Percentiles rank a stretch among this genome's conserved stretches.
These are phyloP conservation scores for Euleptes europaea DNA, from an alignment of 2,113 vertebrate genomes.

Conservation along the genomic window DNA sequence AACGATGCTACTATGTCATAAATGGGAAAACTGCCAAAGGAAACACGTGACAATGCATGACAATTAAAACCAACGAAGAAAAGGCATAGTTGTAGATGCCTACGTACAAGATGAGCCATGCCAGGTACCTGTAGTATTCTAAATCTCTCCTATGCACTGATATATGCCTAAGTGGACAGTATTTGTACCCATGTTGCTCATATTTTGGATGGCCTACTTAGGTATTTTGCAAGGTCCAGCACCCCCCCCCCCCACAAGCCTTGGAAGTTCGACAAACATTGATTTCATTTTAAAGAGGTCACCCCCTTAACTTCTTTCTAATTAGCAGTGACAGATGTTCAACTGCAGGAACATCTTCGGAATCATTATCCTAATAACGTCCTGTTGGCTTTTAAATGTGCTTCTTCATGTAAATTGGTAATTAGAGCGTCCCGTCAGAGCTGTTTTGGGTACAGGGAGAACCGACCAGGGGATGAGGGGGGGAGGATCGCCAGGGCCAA, in stretches of 20 bases:
- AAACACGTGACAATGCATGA: too few relatives aligned
- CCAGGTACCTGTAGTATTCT: too few relatives aligned
- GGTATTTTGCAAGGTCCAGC: too few relatives aligned
- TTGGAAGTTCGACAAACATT: slow-evolving; percentile 63
- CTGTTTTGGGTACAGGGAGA: slow-evolving; percentile 34
- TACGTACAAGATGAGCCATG: too few relatives aligned
- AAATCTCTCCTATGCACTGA: too few relatives aligned
- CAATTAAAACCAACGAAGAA: too few relatives aligned
- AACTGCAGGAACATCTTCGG: slow-evolving; percentile 62
- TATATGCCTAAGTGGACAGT: too few relatives aligned
- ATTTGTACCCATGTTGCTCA: too few relatives aligned
- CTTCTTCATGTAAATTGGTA: slow-evolving; percentile 63
- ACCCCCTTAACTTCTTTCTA: slow-evolving; percentile 67
- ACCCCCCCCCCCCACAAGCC: not conserved
- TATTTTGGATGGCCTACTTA: too few relatives aligned
- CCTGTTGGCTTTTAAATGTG: slow-evolving; percentile 67
- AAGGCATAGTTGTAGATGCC: too few relatives aligned
- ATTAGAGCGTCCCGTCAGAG: slow-evolving; percentile 54
- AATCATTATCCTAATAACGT: slow-evolving; percentile 69
- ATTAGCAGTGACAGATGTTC: slow-evolving; percentile 73
- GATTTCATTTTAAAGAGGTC: slow-evolving; percentile 59
- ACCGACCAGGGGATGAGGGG: not conserved
- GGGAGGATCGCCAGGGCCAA: not conserved
- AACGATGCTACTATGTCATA: too few relatives aligned
- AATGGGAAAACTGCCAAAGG: too few relatives aligned